Conservation (phyloP, 2,113 vertebrate species). For the Myanophis thanlyinensis region DNA sequence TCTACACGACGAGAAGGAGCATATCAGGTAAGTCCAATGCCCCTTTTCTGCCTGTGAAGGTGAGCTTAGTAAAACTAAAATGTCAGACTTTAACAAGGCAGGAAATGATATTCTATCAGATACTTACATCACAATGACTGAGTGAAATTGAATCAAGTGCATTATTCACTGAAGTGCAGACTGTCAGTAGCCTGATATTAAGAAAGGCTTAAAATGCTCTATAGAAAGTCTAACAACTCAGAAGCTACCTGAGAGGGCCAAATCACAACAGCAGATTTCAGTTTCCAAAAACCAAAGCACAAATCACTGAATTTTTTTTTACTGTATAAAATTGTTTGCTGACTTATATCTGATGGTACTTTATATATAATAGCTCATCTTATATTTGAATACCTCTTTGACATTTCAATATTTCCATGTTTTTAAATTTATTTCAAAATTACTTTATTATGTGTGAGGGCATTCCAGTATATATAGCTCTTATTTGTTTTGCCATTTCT, state of each 20-base stretch:
- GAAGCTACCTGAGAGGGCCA: conserved; percentile 11
- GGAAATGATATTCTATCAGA: conserved; percentile 39
- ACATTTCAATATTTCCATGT: not conserved
- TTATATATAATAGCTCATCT: not conserved
- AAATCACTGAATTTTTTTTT: not conserved
- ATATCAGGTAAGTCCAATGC: no score
- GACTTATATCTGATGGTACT: not conserved
- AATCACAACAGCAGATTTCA: not conserved
- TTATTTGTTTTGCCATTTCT: not conserved
- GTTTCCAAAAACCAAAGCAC: not conserved
- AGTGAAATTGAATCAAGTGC: conserved; percentile 46
- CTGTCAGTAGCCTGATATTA: conserved; percentile 37
- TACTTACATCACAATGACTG: conserved; percentile 31
- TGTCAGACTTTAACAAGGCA: conserved; percentile 43
- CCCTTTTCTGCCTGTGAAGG: conserved; percentile 17
- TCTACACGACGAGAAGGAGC: no score
- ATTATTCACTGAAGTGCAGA: conserved; percentile 49
- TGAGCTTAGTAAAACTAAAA: conserved; percentile 52
- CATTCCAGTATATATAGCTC: not conserved
- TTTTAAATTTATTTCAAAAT: not conserved
- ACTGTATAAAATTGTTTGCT: not conserved
- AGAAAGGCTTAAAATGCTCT: conserved; percentile 43
- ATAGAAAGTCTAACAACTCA: conserved; percentile 1
- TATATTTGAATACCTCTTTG: conserved; percentile 10
- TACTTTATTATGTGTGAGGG: not conserved